These are phyloP conservation scores for Operophtera brumata DNA, from an alignment of 2,888 invertebrate species.

Conservation along the genomic window DNA sequence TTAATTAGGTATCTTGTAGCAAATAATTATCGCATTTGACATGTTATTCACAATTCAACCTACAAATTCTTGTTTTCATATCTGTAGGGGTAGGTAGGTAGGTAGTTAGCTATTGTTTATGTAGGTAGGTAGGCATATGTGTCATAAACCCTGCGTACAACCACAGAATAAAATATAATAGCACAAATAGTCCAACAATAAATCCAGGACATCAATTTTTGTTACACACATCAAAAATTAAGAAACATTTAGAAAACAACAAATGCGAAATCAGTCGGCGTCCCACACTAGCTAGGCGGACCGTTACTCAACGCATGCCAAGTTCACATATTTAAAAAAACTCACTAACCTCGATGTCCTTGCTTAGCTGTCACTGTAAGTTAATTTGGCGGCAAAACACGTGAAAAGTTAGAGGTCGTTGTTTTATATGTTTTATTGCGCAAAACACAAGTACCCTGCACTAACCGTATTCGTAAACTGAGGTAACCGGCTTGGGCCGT, in stretches of 20 bases:
- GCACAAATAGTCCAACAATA: too few species aligned
- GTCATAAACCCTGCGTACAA: too few species aligned
- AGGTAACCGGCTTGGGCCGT: constrained; percentile 39
- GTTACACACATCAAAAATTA: constrained; percentile 1
- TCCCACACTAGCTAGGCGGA: constrained; percentile 24
- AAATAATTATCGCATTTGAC: too few species aligned
- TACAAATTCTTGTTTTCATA: too few species aligned
- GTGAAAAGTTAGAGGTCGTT: constrained; percentile 25
- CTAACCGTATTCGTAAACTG: constrained; percentile 42
- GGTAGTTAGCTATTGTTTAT: too few species aligned
- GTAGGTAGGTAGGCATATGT: too few species aligned
- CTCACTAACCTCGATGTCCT: constrained; percentile 31
- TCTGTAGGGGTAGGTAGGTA: too few species aligned
- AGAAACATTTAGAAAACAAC: constrained; percentile 16
- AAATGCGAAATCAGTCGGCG: constrained; percentile 21
- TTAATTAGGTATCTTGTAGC: too few species aligned
- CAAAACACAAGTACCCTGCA: constrained; percentile 35
- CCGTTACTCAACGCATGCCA: constrained; percentile 30
- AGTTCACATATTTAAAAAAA: constrained; percentile 21
- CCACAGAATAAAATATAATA: too few species aligned
- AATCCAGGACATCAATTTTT: background rate
- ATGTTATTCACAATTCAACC: too few species aligned
- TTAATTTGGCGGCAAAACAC: constrained; percentile 25
- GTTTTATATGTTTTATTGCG: constrained; percentile 1
- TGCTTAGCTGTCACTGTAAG: constrained; percentile 17